Percentiles rank a stretch among this genome's conserved stretches.
Evolutionary conservation across 2,797 vertebrate genomes (phyloP).

Genomic region (Phataginus tetradactyla): DNA sequence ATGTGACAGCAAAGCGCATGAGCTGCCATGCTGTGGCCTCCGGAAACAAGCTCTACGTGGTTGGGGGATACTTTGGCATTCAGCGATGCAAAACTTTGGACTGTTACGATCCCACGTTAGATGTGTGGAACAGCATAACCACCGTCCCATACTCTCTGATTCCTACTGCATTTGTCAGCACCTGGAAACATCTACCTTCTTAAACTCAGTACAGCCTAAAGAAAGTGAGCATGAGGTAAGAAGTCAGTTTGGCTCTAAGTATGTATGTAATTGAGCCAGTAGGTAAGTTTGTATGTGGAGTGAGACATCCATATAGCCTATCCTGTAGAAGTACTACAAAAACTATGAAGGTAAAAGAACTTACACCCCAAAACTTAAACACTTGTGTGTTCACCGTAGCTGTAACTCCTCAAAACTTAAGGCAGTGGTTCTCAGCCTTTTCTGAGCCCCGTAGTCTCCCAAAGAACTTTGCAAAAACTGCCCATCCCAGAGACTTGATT

Average conservation of each 20-base stretch:
- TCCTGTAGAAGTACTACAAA: not conserved
- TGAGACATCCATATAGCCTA: not conserved
- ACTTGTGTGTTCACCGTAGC: not conserved
- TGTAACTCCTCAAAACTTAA: not conserved
- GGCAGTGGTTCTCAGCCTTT: not conserved
- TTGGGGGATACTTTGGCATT: slow-evolving; percentile 99
- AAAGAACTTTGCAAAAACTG: not conserved
- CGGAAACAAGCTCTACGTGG: slow-evolving; percentile 98
- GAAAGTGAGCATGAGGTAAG: slow-evolving; percentile 82
- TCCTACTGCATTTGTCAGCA: slow-evolving; percentile 98
- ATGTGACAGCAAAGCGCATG: slow-evolving; percentile 98
- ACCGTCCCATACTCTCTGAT: slow-evolving; percentile 99
- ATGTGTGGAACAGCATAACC: slow-evolving; percentile 98
- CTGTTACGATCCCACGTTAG: slow-evolving; percentile 97
- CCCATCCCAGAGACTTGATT: not conserved
- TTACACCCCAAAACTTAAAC: not conserved
- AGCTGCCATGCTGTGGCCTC: slow-evolving; percentile 99
- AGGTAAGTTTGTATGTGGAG: not conserved
- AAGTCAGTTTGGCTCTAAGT: not conserved
- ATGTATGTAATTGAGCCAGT: fast-evolving
- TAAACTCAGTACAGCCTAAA: slow-evolving; percentile 80
- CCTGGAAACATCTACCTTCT: slow-evolving; percentile 98
- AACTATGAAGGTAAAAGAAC: not conserved
- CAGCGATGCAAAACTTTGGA: slow-evolving; percentile 99
- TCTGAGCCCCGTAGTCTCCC: not conserved